These are phyloP conservation scores for Delphinapterus leucas DNA, from an alignment of 2,113 vertebrate species.

Conservation along the genomic window DNA sequence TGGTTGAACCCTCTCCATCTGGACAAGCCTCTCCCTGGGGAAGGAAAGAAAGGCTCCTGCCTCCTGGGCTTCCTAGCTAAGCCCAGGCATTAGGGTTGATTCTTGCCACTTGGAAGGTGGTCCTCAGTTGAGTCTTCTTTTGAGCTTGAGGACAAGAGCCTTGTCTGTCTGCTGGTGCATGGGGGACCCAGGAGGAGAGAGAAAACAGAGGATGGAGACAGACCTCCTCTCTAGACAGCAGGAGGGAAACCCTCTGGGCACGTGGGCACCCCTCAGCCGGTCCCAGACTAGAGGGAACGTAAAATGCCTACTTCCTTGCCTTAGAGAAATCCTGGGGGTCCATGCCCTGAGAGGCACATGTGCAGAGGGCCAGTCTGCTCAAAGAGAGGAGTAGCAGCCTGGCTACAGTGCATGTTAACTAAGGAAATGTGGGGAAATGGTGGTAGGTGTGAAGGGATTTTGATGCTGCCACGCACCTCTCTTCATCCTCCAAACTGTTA, in stretches of 20 bases:
- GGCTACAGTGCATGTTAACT: accelerated
- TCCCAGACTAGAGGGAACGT: neutral
- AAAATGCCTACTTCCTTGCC: neutral
- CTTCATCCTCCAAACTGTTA: neutral
- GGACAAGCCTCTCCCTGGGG: neutral
- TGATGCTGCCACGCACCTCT: accelerated
- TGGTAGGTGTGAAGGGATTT: neutral
- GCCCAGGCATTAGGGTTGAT: neutral
- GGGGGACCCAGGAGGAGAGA: neutral
- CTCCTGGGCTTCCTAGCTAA: neutral
- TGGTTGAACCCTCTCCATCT: neutral
- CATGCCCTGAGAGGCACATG: neutral
- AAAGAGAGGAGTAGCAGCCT: accelerated
- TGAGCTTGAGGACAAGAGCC: neutral
- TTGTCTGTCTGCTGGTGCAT: neutral
- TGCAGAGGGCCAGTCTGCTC: neutral
- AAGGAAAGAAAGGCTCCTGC: neutral
- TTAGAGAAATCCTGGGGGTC: neutral
- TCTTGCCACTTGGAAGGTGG: neutral
- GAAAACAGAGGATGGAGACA: neutral
- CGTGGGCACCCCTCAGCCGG: neutral
- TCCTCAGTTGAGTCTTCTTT: neutral
- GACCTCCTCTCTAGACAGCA: neutral
- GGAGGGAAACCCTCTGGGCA: neutral
- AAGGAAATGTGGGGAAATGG: neutral